Evolutionary conservation across 2,113 vertebrate species (phyloP).

Genomic region (Marcusenius ussheri): DNA sequence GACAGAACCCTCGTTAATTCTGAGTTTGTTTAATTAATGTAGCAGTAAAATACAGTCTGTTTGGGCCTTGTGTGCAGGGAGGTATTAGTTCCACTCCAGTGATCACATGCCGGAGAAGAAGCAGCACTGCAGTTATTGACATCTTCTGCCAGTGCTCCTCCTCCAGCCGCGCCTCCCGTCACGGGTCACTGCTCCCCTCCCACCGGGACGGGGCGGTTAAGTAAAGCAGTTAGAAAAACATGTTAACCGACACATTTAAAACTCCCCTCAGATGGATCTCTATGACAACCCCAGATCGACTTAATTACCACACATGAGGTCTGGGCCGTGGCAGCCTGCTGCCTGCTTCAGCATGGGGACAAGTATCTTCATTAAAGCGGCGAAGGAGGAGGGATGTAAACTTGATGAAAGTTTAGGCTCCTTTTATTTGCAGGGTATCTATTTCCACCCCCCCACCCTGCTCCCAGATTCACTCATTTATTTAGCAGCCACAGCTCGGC

Average conservation of each 20-base stretch:
- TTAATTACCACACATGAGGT: conserved; percentile 63
- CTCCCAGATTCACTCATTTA: conserved; percentile 17
- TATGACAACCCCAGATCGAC: conserved; percentile 53
- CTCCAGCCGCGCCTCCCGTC: conserved; percentile 36
- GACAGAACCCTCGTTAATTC: conserved; percentile 36
- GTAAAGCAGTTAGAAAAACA: conserved; percentile 59
- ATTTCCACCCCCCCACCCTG: neutral
- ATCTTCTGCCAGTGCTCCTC: conserved; percentile 34
- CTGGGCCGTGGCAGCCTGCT: conserved; percentile 48
- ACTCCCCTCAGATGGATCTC: conserved; percentile 53
- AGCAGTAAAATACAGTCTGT: conserved; percentile 54
- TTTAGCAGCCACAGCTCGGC: conserved; percentile 12
- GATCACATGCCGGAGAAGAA: conserved; percentile 42
- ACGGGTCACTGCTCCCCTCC: conserved; percentile 57
- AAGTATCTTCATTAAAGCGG: conserved; percentile 15
- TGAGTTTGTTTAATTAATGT: conserved; percentile 64
- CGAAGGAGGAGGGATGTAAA: conserved; percentile 11
- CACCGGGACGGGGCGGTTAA: conserved; percentile 53
- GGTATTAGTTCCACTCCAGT: conserved; percentile 61
- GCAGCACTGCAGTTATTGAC: conserved; percentile 49
- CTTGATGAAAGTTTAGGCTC: conserved; percentile 19
- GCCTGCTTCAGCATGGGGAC: conserved; percentile 31
- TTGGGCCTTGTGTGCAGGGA: conserved; percentile 33
- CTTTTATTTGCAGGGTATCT: conserved; percentile 10
- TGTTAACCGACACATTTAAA: conserved; percentile 58